Conservation (phyloP, 2,888 invertebrate species). For the Corythucha ciliata region DNA sequence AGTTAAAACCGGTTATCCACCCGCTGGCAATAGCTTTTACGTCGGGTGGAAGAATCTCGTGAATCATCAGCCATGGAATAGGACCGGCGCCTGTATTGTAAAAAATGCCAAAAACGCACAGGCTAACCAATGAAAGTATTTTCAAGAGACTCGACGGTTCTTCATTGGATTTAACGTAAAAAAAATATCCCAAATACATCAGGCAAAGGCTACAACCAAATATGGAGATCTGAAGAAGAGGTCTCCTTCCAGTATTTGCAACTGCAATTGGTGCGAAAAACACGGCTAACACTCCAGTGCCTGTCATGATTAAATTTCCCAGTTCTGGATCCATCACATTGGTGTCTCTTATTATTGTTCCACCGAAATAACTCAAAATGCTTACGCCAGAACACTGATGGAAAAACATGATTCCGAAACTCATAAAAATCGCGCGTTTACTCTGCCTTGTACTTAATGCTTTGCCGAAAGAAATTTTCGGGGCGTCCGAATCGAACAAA, state of each 20-base stretch:
- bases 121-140: slow-evolving; percentile 62
- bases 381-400: slow-evolving; percentile 77
- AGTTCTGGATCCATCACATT: too few relatives aligned
- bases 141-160: slow-evolving; percentile 49
- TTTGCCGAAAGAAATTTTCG: slow-evolving; percentile 13
- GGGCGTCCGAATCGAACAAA: too few relatives aligned
- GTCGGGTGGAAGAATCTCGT: slow-evolving; percentile 64
- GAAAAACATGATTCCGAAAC: slow-evolving; percentile 71
- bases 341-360: too few relatives aligned
- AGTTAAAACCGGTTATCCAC: slow-evolving; percentile 63
- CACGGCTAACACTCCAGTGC: too few relatives aligned
- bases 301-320: too few relatives aligned
- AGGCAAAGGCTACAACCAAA: slow-evolving; percentile 61
- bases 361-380: slow-evolving; percentile 75
- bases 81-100: slow-evolving; percentile 64
- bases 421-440: slow-evolving; percentile 61
- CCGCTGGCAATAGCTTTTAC: slow-evolving; percentile 64
- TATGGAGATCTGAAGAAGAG: slow-evolving; percentile 66
- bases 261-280: too few relatives aligned
- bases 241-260: slow-evolving; percentile 68
- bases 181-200: slow-evolving; percentile 61
- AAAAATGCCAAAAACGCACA: slow-evolving; percentile 56
- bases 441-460: slow-evolving; percentile 49
- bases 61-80: slow-evolving; percentile 71
- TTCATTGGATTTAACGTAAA: slow-evolving; percentile 48